phyloP scores from a whole-genome alignment of 1,140 invertebrate genomes.

The Solen grandis region DNA sequence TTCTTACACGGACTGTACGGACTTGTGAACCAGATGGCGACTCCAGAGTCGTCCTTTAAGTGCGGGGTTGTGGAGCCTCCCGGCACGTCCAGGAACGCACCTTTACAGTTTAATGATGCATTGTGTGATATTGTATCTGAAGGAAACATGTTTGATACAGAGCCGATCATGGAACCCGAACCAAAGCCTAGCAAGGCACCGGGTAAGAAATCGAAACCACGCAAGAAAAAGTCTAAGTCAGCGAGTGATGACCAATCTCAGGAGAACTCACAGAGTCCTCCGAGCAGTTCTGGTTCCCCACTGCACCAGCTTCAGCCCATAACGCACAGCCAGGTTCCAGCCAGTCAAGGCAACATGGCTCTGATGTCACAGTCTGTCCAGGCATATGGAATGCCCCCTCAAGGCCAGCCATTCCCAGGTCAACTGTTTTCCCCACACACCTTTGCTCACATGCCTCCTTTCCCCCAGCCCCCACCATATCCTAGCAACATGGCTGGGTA shows the following conservation, averaged over 20 bases:
- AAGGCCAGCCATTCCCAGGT: not conserved
- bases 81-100: not conserved
- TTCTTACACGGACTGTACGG: constrained; percentile 49
- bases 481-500: not conserved
- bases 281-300: not conserved
- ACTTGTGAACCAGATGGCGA: constrained; percentile 43
- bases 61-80: constrained; percentile 37
- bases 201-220: not conserved
- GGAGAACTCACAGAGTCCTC: constrained; percentile 16
- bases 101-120: constrained; percentile 52
- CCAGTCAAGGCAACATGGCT: too few relatives aligned
- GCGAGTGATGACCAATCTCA: constrained; percentile 26
- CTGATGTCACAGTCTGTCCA: too few relatives aligned
- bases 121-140: constrained; percentile 46
- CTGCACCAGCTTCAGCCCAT: not conserved
- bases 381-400: too few relatives aligned
- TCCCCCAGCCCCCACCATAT: not conserved
- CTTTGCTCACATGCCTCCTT: not conserved
- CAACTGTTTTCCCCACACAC: not conserved
- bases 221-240: not conserved
- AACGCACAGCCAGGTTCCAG: not conserved
- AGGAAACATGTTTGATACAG: not conserved
- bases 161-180: not conserved
- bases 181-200: not conserved
- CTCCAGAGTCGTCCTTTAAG: not conserved